Evolutionary conservation across 2,797 vertebrate species (phyloP), one percentile per base, ranked within the genome.

Genomic region (Melanotaenia maccullochi): DNA sequence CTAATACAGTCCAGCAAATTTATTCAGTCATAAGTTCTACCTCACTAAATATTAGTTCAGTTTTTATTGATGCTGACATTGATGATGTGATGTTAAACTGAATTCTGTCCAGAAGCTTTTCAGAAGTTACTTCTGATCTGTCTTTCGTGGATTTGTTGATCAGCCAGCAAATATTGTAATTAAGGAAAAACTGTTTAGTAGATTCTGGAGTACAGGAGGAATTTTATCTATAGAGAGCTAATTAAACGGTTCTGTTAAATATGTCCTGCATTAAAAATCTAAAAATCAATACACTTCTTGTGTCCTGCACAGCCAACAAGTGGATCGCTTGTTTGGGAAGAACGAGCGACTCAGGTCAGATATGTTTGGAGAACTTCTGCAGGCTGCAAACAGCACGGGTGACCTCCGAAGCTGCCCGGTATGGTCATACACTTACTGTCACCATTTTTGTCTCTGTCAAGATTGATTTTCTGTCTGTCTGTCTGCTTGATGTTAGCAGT

Each of bases 381-480:
- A 98, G 92, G 96, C 97, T 61, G 97, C 97, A 86, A 97, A 96
- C 90, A 99, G 96, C 83, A 92, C 95, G 9, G 98, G 96, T 79
- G 98, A 99, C 90, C 96, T 96, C 71, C 94, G 97, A 56, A 97
- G 95, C 80, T 99, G 98, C 84, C 98, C 98, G 75, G 98, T 99
- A 92, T 86, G 18, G 95, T 94, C 2, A 25, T n/a, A n/a, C 24
- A 42, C n/a, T 58, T 42, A 22, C 4, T 59, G 8, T 32, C 36
- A 30, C 30, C 30, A 30, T 33, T 33, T 33, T 33, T 33, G 1
- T 7, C 32, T 7, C 32, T 8, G 32, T 8, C 32, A 33, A 8
- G 32, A 33, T 33, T 33, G 32, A 33, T 33, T 33, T 7, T 33
- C 32, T 33, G 32, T 33, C 30, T 25, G 30, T 30, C 32, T 33